Evolutionary conservation across 2,797 vertebrate genomes (phyloP), one percentile per base, ranked within the genome.

Genomic region (Gambelia wislizenii): DNA sequence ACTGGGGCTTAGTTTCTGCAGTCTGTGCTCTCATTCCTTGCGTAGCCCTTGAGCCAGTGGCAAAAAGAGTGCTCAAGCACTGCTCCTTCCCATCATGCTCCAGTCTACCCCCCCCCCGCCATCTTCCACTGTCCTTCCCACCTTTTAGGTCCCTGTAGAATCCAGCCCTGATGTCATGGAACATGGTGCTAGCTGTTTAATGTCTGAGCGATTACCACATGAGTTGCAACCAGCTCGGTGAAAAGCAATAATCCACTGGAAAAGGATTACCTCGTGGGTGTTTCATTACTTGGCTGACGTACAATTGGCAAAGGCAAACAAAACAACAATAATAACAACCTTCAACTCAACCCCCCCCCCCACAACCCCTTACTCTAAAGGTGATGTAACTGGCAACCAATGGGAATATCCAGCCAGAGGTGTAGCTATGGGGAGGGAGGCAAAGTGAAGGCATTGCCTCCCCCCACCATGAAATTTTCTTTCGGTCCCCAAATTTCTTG

Each of bases 241-340:
- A 93, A 88, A 95, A 86, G 83, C 89, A 92, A 85, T 95, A 94
- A 96, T 95, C 95, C 91, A 86, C 81, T 89, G 91, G 87, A 94
- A 94, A 92, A 8, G 90, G 92, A 79, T 89, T 90, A 90, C 92
- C 91, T n/a, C 0, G 0, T 20, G 85, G 93, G 93, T 84, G 88
- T 94, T 92, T 44, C 91, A 93, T 94, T 95, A 93, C 94, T 33
- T 0, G 80, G 70, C 80, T 59, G 85, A 90, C 91, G 91, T 76
- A 2, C 85, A 91, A 85, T 91, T 64, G 54, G 27, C 91, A 90
- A 92, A 92, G 91, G 89, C 56, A 90, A 84, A 70, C 64, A 67
- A 83, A 44, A 89, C 94, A 95, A 81, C 88, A 93, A 95, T 93
- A 88, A 87, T 89, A 94, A 75, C 87, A 83, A 75, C 72, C 2